Evolutionary conservation across 2,113 vertebrate genomes (phyloP), one percentile per base, ranked within the genome.

Genomic region (Nycticryphes semicollaris): DNA sequence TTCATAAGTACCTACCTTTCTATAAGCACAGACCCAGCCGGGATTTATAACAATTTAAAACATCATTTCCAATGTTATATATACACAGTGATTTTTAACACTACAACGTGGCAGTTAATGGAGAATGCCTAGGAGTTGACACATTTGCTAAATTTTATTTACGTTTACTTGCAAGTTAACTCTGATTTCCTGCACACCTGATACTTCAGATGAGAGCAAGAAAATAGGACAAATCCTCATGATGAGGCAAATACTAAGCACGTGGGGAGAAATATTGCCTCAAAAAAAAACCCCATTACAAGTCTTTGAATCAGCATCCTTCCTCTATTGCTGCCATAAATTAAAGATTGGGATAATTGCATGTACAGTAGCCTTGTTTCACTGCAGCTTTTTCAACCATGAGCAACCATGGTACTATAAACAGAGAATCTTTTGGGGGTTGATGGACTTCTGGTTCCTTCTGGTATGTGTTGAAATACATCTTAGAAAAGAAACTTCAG

Each of bases 151-250:
- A 30, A 48, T 60, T 90, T 95, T 93, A 48, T 82, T 94, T 96
- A 68, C 39, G 66, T 91, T 87, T 89, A 70, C 80, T 93, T 90
- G 56, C 47, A 92, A 94, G 88, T 93, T 83, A 85, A 67, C 75
- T 68, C 78, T 74, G 23, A 66, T 93, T 92, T 87, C 28, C 64
- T 81, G 14, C 60, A 89, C 8, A 45, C 37, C 30, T 84, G 79
- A 67, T 56, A 68, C 0, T 0, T 77, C 51, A 86, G 66, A 79
- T 8, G 12, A 62, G 57, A 67, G 21, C 6, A 69, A 50, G 73
- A 83, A 86, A 78, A 51, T 56, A 81, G 73, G 89, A 82, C 81
- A 84, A 89, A 72, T 89, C 54, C 51, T 77, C 45, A 37, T 27
- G 48, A 91, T 2, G 10, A 73, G 68, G 74, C 39, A 89, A 92